Evolutionary conservation across 1,140 invertebrate species (phyloP), one percentile per base, ranked within the genome.

Genomic region (Argopecten irradians): DNA sequence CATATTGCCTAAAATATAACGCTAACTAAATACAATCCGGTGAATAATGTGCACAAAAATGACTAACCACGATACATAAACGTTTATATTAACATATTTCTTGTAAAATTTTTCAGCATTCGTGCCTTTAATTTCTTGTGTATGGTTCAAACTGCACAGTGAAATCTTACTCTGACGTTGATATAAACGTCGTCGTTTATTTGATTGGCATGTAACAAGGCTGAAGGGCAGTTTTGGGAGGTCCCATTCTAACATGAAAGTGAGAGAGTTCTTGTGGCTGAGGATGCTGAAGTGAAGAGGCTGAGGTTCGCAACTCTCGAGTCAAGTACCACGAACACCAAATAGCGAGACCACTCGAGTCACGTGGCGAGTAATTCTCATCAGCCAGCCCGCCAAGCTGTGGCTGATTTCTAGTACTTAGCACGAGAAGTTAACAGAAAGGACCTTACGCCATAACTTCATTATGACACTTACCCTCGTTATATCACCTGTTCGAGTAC

Each of bases 361-460:
- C 55, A 71, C 55, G 55, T 71, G 55, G 55, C 55, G n/a, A 71
- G 28, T n/a, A n/a, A 71, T 71, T 71, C 55, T 71, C 55, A n/a
- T 71, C 55, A 71, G 55, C 28, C 55, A 71, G 1, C 55, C 28
- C 55, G n/a, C 55, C 55, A 71, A 71, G n/a, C 55, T 28, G 28
- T 71, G 55, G 28, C 22, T 71, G 55, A 71, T 71, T 71, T n/a
- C 55, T 28, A 8, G 55, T 71, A 71, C 55, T 71, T 71, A 71
- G 55, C 55, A 22, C 22, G 55, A 28, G 55, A n/a, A 71, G 55
- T 71, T 71, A 28, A 71, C 55, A 71, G 55, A 71, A 71, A 71
- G 55, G 55, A 71, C 55, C 55, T 71, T 71, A 71, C 55, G 55
- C 55, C 55, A 71, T 71, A 71, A 71, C 55, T 71, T 28, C n/a